Evolutionary conservation across 2,888 invertebrate species (phyloP).

Genomic region (Pimpla rufipes): DNA sequence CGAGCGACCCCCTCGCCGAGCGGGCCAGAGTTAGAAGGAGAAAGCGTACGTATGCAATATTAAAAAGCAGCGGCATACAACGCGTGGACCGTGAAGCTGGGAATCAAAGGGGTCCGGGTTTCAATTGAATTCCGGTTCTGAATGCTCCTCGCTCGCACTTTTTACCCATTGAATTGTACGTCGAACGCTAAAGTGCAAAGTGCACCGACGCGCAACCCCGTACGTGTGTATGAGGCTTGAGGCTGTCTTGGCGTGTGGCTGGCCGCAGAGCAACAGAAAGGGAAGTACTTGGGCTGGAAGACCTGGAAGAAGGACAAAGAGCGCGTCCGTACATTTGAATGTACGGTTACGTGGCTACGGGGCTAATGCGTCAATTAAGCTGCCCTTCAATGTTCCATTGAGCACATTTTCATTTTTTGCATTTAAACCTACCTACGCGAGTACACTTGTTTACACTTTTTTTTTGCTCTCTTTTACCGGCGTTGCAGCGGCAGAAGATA

Average conservation of each 20-base stretch:
- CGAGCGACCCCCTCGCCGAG: slow-evolving; percentile 31
- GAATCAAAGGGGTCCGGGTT: slow-evolving; percentile 67
- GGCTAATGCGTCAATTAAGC: slow-evolving; percentile 75
- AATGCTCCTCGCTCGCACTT: slow-evolving; percentile 54
- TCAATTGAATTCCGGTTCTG: slow-evolving; percentile 72
- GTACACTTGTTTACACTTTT: slow-evolving; percentile 60
- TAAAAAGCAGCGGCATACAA: slow-evolving; percentile 53
- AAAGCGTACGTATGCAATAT: slow-evolving; percentile 40
- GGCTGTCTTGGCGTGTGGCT: slow-evolving; percentile 33
- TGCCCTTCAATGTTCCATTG: slow-evolving; percentile 72
- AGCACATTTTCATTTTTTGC: slow-evolving; percentile 42
- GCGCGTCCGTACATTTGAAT: slow-evolving; percentile 7
- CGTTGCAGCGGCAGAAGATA: slow-evolving; percentile 2
- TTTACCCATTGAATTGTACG: slow-evolving; percentile 51
- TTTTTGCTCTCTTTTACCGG: slow-evolving; percentile 71
- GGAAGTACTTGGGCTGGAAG: slow-evolving; percentile 27
- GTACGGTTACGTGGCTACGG: slow-evolving; percentile 63
- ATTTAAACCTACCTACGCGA: slow-evolving; percentile 2
- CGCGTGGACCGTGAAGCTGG: slow-evolving; percentile 34
- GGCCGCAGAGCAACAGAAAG: slow-evolving; percentile 47
- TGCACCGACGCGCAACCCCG: slow-evolving; percentile 37
- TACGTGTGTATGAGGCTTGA: background rate
- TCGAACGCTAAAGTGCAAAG: slow-evolving; percentile 60
- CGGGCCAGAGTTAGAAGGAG: slow-evolving; percentile 19
- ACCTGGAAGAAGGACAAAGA: slow-evolving; percentile 22